phyloP scores from a whole-genome alignment of 2,113 vertebrate genomes.

The Erpornis zantholeuca region DNA sequence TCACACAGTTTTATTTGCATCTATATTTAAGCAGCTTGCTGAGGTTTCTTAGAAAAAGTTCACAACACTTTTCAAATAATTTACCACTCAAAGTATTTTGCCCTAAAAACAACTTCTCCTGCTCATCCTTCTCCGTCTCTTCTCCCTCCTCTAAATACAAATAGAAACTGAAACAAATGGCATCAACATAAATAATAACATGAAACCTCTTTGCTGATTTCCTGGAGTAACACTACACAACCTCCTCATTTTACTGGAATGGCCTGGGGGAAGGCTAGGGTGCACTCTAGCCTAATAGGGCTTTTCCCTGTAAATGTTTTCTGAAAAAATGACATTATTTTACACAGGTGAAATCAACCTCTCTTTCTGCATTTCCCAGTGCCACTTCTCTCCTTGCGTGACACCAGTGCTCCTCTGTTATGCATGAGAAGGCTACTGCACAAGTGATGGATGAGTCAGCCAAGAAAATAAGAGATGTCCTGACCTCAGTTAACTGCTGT shows the following conservation, averaged over 20 bases:
- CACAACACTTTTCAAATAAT: not conserved
- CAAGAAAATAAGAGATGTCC: not conserved
- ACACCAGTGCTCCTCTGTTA: not conserved
- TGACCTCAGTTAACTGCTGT: constrained; percentile 1
- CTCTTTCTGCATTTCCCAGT: not conserved
- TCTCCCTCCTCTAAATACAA: not conserved
- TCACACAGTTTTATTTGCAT: not conserved
- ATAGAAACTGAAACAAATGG: not conserved
- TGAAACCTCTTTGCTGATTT: not conserved
- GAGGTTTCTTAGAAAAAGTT: not conserved
- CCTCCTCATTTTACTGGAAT: not conserved
- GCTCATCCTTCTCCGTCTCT: not conserved
- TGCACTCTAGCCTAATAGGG: not conserved
- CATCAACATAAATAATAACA: not conserved
- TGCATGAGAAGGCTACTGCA: not conserved
- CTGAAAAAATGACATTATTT: not conserved
- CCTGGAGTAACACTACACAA: not conserved
- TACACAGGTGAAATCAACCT: not conserved
- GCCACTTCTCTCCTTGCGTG: not conserved
- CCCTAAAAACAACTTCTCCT: not conserved
- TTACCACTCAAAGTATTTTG: not conserved
- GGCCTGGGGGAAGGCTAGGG: not conserved
- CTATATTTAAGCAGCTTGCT: not conserved
- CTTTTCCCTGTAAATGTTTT: not conserved
- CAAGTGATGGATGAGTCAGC: constrained; percentile 1